Evolutionary conservation across 2,888 invertebrate species (phyloP), one percentile per base, ranked within the genome.

Genomic region (Pasiphila rectangulata): DNA sequence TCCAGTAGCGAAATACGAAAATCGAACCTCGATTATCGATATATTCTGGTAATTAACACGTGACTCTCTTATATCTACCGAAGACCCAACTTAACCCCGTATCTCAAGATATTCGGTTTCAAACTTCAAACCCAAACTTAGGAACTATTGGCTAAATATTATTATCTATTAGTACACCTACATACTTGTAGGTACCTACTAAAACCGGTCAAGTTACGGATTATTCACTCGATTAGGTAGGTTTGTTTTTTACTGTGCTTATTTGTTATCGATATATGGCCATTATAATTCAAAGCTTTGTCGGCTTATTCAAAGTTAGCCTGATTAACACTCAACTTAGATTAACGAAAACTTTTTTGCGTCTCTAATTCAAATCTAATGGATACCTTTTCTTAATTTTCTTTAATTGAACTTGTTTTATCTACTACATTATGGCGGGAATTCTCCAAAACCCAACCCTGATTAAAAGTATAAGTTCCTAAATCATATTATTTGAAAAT

Each of bases 61-160:
- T 27, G 43, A 48, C 35, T 43, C 43, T 29, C 39, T 13, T 15
- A 32, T 43, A 48, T 48, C 48, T 48, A 35, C 48, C 34, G 43
- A 43, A 48, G 39, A 25, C 39, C 39, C 39, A 43, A 43, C 43
- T 48, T 48, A 43, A 48, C 43, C 39, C 27, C 17, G 35, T 48
- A 43, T 48, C 47, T 48, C 27, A 43, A 27, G 42, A 46, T 46
- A 46, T 41, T 41, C 20, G 23, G 37, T 42, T 21, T 20, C 48
- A 29, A 48, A 48, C 39, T 48, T 48, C n/a, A n/a, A n/a, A 23
- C 34, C 29, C 4, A 20, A 46, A 46, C 46, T 46, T n/a, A 16
- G 42, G 10, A 45, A 45, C 44, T 45, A 45, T 49, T 32, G 37
- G 49, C 25, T 42, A 34, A 38, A 42, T 48, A 46, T 42, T 47